Evolutionary conservation across 2,113 vertebrate genomes (phyloP).

Genomic region (Elaphurus davidianus): DNA sequence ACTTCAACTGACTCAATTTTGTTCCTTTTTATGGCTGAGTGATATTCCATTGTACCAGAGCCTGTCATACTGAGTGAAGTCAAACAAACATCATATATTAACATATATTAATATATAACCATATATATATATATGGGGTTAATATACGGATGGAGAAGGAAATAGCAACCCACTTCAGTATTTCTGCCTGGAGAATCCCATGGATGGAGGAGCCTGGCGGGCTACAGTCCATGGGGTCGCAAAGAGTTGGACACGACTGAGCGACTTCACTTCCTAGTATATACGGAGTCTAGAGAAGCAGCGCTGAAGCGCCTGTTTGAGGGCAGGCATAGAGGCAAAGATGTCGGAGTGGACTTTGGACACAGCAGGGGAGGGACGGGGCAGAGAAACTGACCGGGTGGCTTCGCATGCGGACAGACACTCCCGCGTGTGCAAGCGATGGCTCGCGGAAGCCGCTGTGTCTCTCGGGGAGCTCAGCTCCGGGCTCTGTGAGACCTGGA

Average conservation of each 20-base stretch:
- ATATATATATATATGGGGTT: too few relatives aligned
- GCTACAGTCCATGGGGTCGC: not conserved
- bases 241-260: not conserved
- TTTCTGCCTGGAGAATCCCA: not conserved
- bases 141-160: not conserved
- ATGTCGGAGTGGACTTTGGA: rapidly evolving
- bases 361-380: not conserved
- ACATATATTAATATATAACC: not conserved
- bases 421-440: rapidly evolving
- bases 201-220: not conserved
- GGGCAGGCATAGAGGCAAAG: not conserved
- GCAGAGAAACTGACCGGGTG: rapidly evolving
- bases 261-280: not conserved
- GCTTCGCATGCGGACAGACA: not conserved
- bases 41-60: not conserved
- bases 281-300: rapidly evolving
- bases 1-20: not conserved
- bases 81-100: not conserved
- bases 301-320: rapidly evolving
- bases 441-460: rapidly evolving
- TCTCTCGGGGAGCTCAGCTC: rapidly evolving
- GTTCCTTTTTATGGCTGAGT: not conserved
- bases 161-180: not conserved
- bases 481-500: rapidly evolving
- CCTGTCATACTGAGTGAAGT: too few relatives aligned